Evolutionary conservation across 2,888 invertebrate species (phyloP).

Genomic region (Adelognathus sp.): DNA sequence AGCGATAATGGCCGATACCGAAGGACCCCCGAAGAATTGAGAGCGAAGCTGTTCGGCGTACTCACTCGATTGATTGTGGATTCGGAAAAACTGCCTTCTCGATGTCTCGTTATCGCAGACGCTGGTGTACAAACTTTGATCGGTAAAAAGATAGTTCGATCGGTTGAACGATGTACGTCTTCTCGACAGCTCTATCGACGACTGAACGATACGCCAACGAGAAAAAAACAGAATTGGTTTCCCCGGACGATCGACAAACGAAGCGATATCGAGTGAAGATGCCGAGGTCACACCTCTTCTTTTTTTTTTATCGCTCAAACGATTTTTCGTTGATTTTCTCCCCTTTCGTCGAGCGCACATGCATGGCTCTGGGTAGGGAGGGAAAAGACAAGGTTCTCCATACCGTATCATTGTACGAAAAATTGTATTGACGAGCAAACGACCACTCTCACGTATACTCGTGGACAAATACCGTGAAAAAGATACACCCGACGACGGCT

Average conservation of each 20-base stretch:
- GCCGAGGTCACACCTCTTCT: not conserved
- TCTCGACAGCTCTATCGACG: slow-evolving; percentile 32
- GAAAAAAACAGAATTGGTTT: slow-evolving; percentile 54
- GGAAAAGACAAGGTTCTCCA: not conserved
- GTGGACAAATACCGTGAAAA: slow-evolving; percentile 20
- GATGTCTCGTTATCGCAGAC: not conserved
- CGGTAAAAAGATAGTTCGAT: slow-evolving; percentile 1
- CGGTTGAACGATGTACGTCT: slow-evolving; percentile 35
- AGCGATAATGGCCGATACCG: not conserved
- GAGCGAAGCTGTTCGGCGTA: slow-evolving; percentile 1
- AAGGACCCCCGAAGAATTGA: not conserved
- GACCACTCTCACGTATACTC: not conserved
- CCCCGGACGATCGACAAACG: slow-evolving; percentile 55
- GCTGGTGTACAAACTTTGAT: not conserved
- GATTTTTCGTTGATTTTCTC: not conserved
- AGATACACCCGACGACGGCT: slow-evolving; percentile 3
- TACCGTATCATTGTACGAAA: not conserved
- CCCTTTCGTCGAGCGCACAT: not conserved
- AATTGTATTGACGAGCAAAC: not conserved
- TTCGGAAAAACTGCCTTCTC: not conserved
- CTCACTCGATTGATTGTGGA: slow-evolving; percentile 18
- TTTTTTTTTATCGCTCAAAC: slow-evolving; percentile 24
- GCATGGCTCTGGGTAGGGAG: not conserved
- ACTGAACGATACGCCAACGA: slow-evolving; percentile 49
- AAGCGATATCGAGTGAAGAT: not conserved